Base-by-base conservation (phyloP, 1,140 invertebrate species). In the Varroa destructor region DNA sequence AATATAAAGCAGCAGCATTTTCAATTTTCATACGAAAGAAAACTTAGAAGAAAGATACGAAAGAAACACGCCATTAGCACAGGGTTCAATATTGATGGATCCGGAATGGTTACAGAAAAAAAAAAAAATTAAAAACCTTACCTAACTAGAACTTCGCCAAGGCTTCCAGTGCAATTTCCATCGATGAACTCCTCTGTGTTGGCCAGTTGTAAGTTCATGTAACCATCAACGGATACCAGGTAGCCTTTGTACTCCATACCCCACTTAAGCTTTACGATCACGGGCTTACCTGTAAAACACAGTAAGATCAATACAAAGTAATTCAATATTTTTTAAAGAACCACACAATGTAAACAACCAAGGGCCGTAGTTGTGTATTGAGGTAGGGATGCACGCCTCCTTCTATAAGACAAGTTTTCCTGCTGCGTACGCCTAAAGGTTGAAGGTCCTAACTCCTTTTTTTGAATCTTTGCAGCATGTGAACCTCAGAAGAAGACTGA, bases 221-320 rank as follows among this genome's bases (percentile, higher is more conserved):
- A 99, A 6, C 90, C 90, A 84, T 99, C 97, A 10, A 96, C 91
- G 3, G 95, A 97, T 0, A 99, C 93, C 40, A 99, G 81, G 75
- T 92, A 89, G 6, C 97, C 96, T 85, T 96, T 97, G 80, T 99
- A 99, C 82, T 99, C 96, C 80, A 98, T 95, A 46, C 97, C 96
- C 97, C 97, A 99, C 80, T 99, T 99, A 57, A 99, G 83, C 84
- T 99, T 99, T 0, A 97, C 91, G 78, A 97, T 87, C 12, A 99
- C 92, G 56, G 91, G 86, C 83, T 99, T 99, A 67, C 61, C 61
- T 67, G 61, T 3, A 67, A 3, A 67, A 40, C 25, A 42, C n/a
- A n/a, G n/a, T 12, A 10, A 56, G 10, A 56, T n/a, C 10, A n/a
- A 56, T 12, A 56, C 55, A 12, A 12, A 56, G n/a, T 56, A 56